Conservation (phyloP, 2,113 vertebrate species). For the Bubalus kerabau region DNA sequence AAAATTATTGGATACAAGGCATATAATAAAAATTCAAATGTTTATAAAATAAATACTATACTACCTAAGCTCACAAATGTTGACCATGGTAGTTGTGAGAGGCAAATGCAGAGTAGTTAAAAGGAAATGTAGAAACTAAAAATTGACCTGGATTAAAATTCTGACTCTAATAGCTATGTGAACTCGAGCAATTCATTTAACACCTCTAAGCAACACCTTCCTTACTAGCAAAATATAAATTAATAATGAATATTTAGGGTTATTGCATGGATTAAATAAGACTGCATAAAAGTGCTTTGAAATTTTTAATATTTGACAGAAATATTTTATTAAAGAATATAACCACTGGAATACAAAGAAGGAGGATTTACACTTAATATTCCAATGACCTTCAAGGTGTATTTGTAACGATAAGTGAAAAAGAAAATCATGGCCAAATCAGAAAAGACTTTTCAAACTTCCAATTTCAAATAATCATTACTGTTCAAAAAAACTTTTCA, state of each 20-base stretch:
- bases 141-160: neutral
- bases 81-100: neutral
- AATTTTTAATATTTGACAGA: neutral
- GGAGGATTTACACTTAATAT: neutral
- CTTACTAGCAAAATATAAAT: neutral
- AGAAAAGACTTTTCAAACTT: conserved; percentile 17
- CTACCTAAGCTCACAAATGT: neutral
- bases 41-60: neutral
- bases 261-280: neutral
- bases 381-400: neutral
- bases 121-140: conserved; percentile 8
- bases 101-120: neutral
- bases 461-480: neutral
- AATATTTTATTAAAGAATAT: conserved; percentile 18
- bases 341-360: neutral
- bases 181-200: neutral
- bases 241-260: neutral
- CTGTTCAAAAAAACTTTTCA: neutral
- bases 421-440: neutral
- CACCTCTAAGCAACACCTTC: neutral
- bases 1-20: neutral
- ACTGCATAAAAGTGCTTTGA: neutral
- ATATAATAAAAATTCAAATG: conserved; percentile 1
- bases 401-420: neutral
- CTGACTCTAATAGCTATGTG: neutral